A percentile compares a stretch with the other conserved stretches of the same genome.
phyloP scores from a whole-genome alignment of 2,797 vertebrate species.

The Sandelia bainsii region DNA sequence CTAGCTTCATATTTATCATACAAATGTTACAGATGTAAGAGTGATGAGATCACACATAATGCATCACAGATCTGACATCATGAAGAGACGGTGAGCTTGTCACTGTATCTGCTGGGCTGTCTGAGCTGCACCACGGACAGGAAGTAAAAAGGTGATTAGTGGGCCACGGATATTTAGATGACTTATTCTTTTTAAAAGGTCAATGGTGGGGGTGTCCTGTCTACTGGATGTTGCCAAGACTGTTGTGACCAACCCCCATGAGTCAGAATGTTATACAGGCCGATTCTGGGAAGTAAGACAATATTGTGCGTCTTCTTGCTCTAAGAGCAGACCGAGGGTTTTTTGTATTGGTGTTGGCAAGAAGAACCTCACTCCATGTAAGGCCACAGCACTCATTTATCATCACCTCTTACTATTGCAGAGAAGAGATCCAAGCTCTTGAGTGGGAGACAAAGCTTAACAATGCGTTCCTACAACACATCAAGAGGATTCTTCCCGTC shows the following conservation, averaged over 20 bases:
- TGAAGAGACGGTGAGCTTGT: conserved; percentile 14
- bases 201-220: conserved; percentile 57
- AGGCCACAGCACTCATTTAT: conserved; percentile 47
- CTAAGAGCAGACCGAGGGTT: conserved; percentile 19
- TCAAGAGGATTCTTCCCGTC: conserved; percentile 37
- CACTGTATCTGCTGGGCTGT: conserved; percentile 28
- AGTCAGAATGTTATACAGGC: conserved; percentile 66
- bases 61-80: conserved; percentile 16
- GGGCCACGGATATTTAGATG: conserved; percentile 53
- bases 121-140: conserved; percentile 30
- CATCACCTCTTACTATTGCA: conserved; percentile 45
- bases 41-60: conserved; percentile 18
- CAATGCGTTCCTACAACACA: conserved; percentile 11
- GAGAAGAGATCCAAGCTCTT: conserved; percentile 39
- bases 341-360: conserved; percentile 24
- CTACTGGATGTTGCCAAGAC: conserved; percentile 54
- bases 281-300: conserved; percentile 80
- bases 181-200: conserved; percentile 69
- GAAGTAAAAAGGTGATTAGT: conserved; percentile 59
- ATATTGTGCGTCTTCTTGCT: conserved; percentile 44
- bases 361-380: conserved; percentile 31
- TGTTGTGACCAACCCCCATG: conserved; percentile 52
- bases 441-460: conserved; percentile 16
- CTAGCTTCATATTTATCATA: not conserved
- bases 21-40: not conserved